phyloP scores from a whole-genome alignment of 2,888 invertebrate species.

The Lasius platythorax region DNA sequence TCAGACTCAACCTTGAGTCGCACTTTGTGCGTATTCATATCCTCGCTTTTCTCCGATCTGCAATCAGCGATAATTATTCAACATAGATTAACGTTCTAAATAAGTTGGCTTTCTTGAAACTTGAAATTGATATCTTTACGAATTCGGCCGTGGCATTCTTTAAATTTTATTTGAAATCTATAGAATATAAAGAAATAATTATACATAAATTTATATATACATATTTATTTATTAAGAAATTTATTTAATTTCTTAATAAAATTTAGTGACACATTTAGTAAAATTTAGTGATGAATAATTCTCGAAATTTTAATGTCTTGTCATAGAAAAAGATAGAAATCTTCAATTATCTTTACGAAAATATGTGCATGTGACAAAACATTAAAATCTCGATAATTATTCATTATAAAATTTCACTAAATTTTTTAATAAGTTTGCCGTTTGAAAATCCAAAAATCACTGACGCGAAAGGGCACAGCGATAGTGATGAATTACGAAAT shows the following conservation, averaged over 20 bases:
- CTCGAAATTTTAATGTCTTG: not conserved
- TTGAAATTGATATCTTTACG: not conserved
- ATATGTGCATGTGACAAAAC: not conserved
- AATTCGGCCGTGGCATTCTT: not conserved
- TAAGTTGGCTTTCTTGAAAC: not conserved
- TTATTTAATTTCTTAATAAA: not conserved
- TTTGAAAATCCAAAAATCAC: not conserved
- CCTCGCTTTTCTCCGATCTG: conserved; percentile 91
- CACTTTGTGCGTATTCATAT: conserved; percentile 90
- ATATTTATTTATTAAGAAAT: not conserved
- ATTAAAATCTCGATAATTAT: not conserved
- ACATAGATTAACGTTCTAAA: not conserved
- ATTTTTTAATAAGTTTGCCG: not conserved
- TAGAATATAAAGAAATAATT: not conserved
- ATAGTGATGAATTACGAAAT: not conserved
- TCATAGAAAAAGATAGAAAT: not conserved
- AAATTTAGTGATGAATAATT: not conserved
- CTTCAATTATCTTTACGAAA: not conserved
- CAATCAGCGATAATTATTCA: conserved; percentile 33
- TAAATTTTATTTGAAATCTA: not conserved
- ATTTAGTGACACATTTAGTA: too few species aligned
- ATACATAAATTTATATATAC: not conserved
- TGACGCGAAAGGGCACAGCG: not conserved
- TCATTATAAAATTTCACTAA: not conserved
- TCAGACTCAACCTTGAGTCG: conserved; percentile 89